phyloP scores from a whole-genome alignment of 2,113 vertebrate genomes.

The Salvelinus fontinalis region DNA sequence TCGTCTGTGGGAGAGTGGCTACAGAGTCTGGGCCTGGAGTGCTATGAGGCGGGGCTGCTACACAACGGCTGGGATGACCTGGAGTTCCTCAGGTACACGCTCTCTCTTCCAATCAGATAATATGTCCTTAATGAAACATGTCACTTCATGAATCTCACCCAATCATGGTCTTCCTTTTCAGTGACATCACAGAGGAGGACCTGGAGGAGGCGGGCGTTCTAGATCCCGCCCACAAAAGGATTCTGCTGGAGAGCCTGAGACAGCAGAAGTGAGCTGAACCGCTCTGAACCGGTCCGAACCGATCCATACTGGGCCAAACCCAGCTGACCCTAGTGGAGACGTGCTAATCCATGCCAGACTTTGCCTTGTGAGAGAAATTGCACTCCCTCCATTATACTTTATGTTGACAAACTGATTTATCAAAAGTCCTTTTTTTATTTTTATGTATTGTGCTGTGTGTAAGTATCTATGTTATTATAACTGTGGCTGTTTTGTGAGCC shows the following conservation, averaged over 20 bases:
- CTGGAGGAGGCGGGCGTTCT: constrained; percentile 91
- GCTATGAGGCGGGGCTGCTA: constrained; percentile 88
- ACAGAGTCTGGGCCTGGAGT: constrained; percentile 84
- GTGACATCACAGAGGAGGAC: constrained; percentile 96
- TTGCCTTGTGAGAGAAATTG: constrained; percentile 64
- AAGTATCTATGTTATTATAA: constrained; percentile 12
- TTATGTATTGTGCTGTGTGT: constrained; percentile 46
- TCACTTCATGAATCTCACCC: not conserved
- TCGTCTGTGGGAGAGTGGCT: constrained; percentile 91
- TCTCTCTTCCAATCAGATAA: not conserved
- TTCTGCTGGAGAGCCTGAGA: constrained; percentile 88
- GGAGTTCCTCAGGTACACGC: constrained; percentile 89
- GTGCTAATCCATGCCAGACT: constrained; percentile 52
- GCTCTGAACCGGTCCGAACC: constrained; percentile 27
- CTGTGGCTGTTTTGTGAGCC: constrained; percentile 20
- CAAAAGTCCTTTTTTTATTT: constrained; percentile 36
- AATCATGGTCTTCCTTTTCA: constrained; percentile 50
- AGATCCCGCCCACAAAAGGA: constrained; percentile 85
- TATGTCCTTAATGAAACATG: not conserved
- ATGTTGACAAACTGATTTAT: constrained; percentile 40
- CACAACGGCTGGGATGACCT: constrained; percentile 97
- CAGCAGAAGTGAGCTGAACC: constrained; percentile 74
- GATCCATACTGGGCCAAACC: constrained; percentile 30
- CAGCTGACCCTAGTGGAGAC: constrained; percentile 29
- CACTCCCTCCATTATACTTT: constrained; percentile 53